Evolutionary conservation across 2,888 invertebrate genomes (phyloP).

Genomic region (Caenorhabditis macrosperma): DNA sequence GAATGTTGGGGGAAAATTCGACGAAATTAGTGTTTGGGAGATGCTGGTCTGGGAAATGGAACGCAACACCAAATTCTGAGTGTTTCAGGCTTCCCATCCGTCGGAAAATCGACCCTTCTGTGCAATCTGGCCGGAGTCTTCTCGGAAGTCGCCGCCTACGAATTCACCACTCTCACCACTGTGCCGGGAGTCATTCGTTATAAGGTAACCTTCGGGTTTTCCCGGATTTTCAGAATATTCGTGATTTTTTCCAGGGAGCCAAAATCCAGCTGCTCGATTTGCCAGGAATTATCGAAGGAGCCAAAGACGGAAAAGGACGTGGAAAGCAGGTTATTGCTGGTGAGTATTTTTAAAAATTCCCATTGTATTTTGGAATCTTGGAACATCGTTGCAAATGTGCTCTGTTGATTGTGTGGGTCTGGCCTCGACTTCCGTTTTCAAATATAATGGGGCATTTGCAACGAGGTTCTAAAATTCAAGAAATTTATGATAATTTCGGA

Average conservation of each 20-base stretch:
- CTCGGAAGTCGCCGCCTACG: conserved; percentile 99
- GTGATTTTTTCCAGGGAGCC: conserved; percentile 90
- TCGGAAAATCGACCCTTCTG: conserved; percentile 97
- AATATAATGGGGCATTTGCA: no score
- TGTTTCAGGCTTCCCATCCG: conserved; percentile 92
- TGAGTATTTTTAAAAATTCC: conserved; percentile 69
- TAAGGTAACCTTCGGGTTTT: no score
- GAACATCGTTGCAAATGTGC: not conserved
- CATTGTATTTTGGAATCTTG: no score
- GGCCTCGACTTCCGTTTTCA: no score
- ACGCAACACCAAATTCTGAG: not conserved
- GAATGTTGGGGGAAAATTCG: not conserved
- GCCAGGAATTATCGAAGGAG: conserved; percentile 99
- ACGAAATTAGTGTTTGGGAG: not conserved
- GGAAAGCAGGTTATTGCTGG: conserved; percentile 86
- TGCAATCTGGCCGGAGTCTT: conserved; percentile 99
- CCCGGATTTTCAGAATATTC: no score
- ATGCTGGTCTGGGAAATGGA: not conserved
- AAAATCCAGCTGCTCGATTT: conserved; percentile 97
- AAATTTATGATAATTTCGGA: no score
- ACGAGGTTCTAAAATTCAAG: no score
- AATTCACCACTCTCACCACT: conserved; percentile 98
- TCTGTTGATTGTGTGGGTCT: no score
- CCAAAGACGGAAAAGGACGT: conserved; percentile 93
- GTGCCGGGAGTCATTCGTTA: conserved; percentile 91